A percentile compares a stretch with the other conserved stretches of the same genome.
Conservation (phyloP, 2,797 vertebrate genomes). For the Rhinichthys osculus region DNA sequence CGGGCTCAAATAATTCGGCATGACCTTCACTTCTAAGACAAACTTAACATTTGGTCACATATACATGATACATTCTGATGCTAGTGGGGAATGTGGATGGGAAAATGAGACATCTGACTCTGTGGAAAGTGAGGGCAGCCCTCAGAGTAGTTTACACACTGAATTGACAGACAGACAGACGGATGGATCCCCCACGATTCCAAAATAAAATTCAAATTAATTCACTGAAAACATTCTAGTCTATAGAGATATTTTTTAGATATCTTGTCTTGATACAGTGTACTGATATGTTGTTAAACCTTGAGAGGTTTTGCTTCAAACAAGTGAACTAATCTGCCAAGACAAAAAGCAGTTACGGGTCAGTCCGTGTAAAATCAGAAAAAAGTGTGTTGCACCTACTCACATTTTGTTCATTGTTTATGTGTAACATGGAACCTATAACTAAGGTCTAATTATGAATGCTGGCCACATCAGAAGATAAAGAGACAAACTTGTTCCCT, state of each 20-base stretch:
- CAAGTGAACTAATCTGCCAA: constrained; percentile 3
- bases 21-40: constrained; percentile 24
- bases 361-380: neutral
- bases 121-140: constrained; percentile 43
- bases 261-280: neutral
- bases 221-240: constrained; percentile 5
- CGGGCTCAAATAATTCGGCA: constrained; percentile 18
- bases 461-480: neutral
- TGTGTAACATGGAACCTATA: neutral
- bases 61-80: constrained; percentile 11
- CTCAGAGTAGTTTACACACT: constrained; percentile 21
- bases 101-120: constrained; percentile 46
- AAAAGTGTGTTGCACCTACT: neutral
- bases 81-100: constrained; percentile 40
- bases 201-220: neutral
- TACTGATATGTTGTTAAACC: neutral
- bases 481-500: neutral
- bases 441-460: neutral
- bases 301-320: neutral
- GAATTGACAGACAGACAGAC: neutral
- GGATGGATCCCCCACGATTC: neutral
- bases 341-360: neutral
- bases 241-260: neutral
- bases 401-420: neutral
- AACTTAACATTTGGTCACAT: constrained; percentile 34